Percentiles rank a stretch among this genome's conserved stretches.
These are phyloP conservation scores for Platysteira castanea DNA, from an alignment of 2,113 vertebrate genomes.

Conservation along the genomic window DNA sequence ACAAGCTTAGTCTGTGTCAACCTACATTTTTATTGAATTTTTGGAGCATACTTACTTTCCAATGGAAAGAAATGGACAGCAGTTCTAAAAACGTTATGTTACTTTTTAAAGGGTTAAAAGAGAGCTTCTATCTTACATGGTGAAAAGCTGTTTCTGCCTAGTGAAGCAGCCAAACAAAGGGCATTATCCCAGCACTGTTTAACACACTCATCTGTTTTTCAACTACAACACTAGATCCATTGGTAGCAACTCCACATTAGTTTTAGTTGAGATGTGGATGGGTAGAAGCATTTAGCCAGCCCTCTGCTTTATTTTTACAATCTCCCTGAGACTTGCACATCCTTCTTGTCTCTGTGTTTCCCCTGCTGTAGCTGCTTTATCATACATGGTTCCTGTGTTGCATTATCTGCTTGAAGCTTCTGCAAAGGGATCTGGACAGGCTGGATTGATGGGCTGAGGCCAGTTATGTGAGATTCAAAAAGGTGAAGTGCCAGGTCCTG, in stretches of 20 bases:
- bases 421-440: background rate
- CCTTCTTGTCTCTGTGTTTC: background rate
- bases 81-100: background rate
- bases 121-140: background rate
- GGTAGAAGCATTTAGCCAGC: background rate
- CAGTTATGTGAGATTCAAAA: background rate
- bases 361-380: background rate
- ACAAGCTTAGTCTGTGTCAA: background rate
- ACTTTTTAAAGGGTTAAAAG: background rate
- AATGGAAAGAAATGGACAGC: background rate
- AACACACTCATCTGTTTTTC: background rate
- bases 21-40: background rate
- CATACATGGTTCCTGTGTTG: background rate
- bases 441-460: background rate
- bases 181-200: background rate
- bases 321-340: background rate
- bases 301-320: background rate
- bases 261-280: background rate
- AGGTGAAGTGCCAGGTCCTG: background rate
- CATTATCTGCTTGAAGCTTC: background rate
- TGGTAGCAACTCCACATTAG: background rate
- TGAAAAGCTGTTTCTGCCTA: background rate
- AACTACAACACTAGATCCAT: background rate
- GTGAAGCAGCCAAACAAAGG: background rate
- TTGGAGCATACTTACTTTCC: background rate